phyloP scores from a whole-genome alignment of 2,888 invertebrate species.

The Heteromyza rotundicornis region DNA sequence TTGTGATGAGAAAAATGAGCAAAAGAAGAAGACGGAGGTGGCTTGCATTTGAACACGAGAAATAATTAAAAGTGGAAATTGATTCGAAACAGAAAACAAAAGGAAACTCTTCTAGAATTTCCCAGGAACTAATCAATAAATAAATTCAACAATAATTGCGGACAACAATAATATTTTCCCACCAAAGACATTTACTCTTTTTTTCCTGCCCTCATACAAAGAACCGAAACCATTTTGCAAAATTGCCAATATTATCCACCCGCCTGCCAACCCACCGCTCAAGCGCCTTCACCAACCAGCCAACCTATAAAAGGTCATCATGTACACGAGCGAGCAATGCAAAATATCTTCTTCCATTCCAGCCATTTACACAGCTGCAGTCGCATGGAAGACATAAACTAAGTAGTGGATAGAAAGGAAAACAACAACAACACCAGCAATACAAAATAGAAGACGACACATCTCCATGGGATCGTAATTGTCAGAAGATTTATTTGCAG shows the following conservation, averaged over 20 bases:
- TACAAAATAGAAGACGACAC: neutral
- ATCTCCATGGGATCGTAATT: conserved; percentile 37
- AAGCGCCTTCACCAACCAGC: conserved; percentile 31
- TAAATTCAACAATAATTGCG: too few species aligned
- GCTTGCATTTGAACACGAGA: too few species aligned
- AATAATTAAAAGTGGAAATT: too few species aligned
- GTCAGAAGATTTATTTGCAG: conserved; percentile 50
- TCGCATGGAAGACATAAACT: neutral
- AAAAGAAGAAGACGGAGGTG: too few species aligned
- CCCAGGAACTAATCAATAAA: neutral
- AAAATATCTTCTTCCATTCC: conserved; percentile 6
- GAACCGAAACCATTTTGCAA: too few species aligned
- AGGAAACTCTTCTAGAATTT: too few species aligned
- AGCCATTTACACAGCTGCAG: neutral
- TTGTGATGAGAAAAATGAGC: too few species aligned
- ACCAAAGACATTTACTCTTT: neutral
- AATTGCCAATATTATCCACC: too few species aligned
- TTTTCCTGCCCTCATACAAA: neutral
- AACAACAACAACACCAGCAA: neutral
- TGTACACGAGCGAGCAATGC: neutral
- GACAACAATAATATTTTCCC: neutral
- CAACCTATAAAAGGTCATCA: conserved; percentile 37
- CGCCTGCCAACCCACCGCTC: conserved; percentile 23
- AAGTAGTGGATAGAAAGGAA: neutral
- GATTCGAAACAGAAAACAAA: too few species aligned